A percentile compares a stretch with the other conserved stretches of the same genome.
phyloP scores from a whole-genome alignment of 1,140 invertebrate species.

The Stegodyphus dumicola region DNA sequence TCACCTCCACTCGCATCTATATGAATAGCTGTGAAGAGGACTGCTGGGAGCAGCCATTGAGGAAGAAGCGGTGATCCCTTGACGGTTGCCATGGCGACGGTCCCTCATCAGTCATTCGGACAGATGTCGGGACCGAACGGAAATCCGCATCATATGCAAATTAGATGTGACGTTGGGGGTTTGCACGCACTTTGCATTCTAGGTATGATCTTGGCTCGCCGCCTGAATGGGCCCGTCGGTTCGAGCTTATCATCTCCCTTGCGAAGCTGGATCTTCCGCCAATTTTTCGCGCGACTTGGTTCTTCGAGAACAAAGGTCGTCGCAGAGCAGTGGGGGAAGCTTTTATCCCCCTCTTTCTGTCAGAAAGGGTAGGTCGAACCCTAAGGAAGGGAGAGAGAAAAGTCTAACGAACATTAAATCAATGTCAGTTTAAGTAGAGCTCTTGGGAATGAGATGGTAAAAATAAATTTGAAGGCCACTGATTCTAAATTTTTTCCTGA shows the following conservation, averaged over 20 bases:
- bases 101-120: constrained; percentile 53
- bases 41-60: too few species aligned
- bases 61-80: too few species aligned
- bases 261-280: constrained; percentile 12
- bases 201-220: constrained; percentile 3
- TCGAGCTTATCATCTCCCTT: neutral
- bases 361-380: too few species aligned
- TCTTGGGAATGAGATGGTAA: too few species aligned
- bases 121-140: constrained; percentile 47
- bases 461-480: too few species aligned
- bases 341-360: too few species aligned
- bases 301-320: constrained; percentile 14
- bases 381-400: too few species aligned
- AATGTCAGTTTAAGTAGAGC: too few species aligned
- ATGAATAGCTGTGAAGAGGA: too few species aligned
- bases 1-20: too few species aligned
- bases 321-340: neutral
- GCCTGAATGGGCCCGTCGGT: constrained; percentile 13
- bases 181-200: constrained; percentile 28
- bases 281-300: constrained; percentile 12
- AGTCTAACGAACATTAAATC: too few species aligned
- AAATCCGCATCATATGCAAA: constrained; percentile 59
- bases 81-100: constrained; percentile 25
- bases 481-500: too few species aligned
- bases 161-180: constrained; percentile 45